Conservation (phyloP, 2,113 vertebrate species). For the Buteo buteo region DNA sequence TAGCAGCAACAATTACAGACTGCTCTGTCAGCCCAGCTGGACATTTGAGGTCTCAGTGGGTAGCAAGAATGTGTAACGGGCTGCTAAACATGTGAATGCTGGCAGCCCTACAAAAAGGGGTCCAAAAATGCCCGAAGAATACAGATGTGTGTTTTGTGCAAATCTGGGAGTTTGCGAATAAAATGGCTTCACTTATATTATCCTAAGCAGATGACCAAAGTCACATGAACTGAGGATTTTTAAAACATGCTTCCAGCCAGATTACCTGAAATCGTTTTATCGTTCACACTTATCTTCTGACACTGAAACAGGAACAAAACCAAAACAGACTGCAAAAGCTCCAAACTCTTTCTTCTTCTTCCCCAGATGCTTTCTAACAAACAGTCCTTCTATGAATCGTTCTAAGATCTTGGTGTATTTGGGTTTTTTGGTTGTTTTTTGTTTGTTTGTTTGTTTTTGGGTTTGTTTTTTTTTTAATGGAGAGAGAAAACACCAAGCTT, state of each 20-base stretch:
- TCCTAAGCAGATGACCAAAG: background rate
- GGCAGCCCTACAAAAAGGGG: background rate
- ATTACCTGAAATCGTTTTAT: background rate
- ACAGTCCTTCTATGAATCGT: background rate
- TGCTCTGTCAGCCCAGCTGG: background rate
- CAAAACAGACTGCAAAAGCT: background rate
- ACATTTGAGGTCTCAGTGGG: background rate
- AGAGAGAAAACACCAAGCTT: background rate
- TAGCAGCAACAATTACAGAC: constrained; percentile 9
- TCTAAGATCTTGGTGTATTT: background rate
- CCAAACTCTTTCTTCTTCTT: background rate
- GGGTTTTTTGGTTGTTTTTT: background rate
- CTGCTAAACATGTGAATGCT: background rate
- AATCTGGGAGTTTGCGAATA: background rate
- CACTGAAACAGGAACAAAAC: background rate
- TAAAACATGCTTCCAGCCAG: background rate
- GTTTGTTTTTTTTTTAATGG: background rate
- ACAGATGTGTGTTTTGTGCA: background rate
- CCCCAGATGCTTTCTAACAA: background rate
- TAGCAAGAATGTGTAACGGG: background rate
- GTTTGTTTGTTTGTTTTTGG: background rate
- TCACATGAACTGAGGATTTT: background rate
- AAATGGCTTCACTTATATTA: background rate
- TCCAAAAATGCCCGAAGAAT: background rate
- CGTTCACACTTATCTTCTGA: background rate